Evolutionary conservation across 2,797 vertebrate genomes (phyloP), one percentile per base, ranked within the genome.

Genomic region (Diplodus puntazzo): DNA sequence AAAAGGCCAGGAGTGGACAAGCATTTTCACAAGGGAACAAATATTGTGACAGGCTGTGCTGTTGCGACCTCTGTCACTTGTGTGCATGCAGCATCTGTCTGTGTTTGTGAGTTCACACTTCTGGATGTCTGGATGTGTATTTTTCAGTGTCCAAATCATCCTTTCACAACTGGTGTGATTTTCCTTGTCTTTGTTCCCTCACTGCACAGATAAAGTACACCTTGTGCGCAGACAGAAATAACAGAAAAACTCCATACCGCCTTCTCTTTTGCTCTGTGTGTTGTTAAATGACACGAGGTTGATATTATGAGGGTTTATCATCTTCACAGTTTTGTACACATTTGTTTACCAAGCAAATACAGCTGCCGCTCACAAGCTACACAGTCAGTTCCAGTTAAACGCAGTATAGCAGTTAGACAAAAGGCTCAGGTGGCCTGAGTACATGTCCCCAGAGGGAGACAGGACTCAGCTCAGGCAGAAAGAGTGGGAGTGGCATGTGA

Each of bases 351-450:
- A 43, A 73, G 80, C 66, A 85, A 87, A 89, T 82, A 46, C 88
- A 82, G 87, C 83, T 85, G 88, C 79, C 50, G 62, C 58, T 82
- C 73, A 72, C 59, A 17, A 82, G 72, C 53, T 13, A 49, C 59
- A 21, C 18, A 60, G 82, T 79, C 77, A 63, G 59, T 77, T 84
- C 71, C 67, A 82, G 88, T 87, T 79, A 85, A 89, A 85, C 27
- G 62, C 70, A 72, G 69, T 55, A n/a, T 64, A 82, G 77, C 80
- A 75, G 86, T 79, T 18, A 70, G 81, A 87, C 83, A 90, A 88
- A 88, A 90, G 84, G 86, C 91, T 94, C 86, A 90, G 90, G 91
- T 93, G 90, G 89, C 89, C 81, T 53, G 71, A 88, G 84, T 52
- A 67, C 86, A 75, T 30, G 91, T 91, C 85, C 87, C 92, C 90